These are phyloP conservation scores for Copsychus sechellarum DNA, from an alignment of 2,113 vertebrate genomes.

Conservation along the genomic window DNA sequence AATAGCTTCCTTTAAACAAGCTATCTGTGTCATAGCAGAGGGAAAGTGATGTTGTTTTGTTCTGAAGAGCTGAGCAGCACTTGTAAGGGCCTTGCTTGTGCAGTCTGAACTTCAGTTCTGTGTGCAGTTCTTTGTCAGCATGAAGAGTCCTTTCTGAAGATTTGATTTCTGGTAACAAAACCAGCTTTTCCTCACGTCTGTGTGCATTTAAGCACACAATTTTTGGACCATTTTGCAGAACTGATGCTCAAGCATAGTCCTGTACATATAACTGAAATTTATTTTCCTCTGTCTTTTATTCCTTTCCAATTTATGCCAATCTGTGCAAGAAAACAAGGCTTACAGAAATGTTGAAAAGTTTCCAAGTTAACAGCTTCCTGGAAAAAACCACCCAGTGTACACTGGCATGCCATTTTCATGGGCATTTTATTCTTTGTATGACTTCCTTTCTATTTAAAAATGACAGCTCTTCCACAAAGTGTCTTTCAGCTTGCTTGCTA, in stretches of 20 bases:
- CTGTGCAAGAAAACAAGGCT: not conserved
- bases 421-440: not conserved
- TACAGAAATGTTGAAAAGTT: not conserved
- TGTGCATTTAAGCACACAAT: not conserved
- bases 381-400: too few species aligned
- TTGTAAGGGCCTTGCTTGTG: fast-evolving
- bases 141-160: not conserved
- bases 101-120: not conserved
- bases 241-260: not conserved
- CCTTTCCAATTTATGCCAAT: not conserved
- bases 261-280: not conserved
- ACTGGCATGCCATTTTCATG: not conserved
- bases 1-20: not conserved
- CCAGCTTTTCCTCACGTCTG: not conserved
- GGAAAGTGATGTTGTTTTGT: not conserved
- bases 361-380: not conserved
- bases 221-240: not conserved
- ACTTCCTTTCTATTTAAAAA: not conserved
- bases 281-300: not conserved
- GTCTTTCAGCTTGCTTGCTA: not conserved
- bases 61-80: not conserved
- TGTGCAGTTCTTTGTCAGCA: not conserved
- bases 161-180: not conserved
- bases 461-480: not conserved
- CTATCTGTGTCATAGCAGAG: not conserved